phyloP scores from a whole-genome alignment of 1,140 invertebrate species.

The Macrotrachela quadricornifera region DNA sequence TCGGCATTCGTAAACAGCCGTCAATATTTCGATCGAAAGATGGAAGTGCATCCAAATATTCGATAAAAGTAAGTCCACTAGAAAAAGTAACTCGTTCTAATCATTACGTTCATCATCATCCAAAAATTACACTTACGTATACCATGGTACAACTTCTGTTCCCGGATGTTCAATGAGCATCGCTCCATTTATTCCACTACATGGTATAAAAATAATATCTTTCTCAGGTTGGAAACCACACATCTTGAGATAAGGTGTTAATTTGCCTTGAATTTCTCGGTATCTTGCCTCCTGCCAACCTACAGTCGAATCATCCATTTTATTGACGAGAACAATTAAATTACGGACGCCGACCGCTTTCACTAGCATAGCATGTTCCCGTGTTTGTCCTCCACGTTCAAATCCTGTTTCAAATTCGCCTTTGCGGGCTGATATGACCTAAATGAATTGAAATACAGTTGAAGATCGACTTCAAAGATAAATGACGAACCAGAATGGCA shows the following conservation, averaged over 20 bases:
- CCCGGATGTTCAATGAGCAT: slow-evolving; percentile 57
- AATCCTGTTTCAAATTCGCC: slow-evolving; percentile 99
- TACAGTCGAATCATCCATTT: slow-evolving; percentile 99
- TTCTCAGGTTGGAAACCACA: slow-evolving; percentile 82
- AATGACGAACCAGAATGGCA: slow-evolving; percentile 78
- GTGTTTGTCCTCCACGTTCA: slow-evolving; percentile 89
- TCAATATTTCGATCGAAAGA: slow-evolving; percentile 69
- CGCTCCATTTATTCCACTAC: slow-evolving; percentile 79
- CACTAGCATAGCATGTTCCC: slow-evolving; percentile 97
- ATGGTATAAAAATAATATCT: slow-evolving; percentile 89
- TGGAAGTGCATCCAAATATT: slow-evolving; percentile 79
- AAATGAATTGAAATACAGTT: no score
- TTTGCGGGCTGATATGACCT: slow-evolving; percentile 84
- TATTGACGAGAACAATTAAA: slow-evolving; percentile 91
- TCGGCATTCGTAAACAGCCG: slow-evolving; percentile 87
- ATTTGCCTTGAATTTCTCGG: slow-evolving; percentile 62
- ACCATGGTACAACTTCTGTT: slow-evolving; percentile 67
- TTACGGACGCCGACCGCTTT: slow-evolving; percentile 98
- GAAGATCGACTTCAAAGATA: no score
- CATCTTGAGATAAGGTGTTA: slow-evolving; percentile 85
- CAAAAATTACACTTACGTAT: no score
- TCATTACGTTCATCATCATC: no score
- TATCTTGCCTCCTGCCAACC: slow-evolving; percentile 71
- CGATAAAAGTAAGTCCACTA: slow-evolving; percentile 77
- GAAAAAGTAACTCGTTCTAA: no score